These are phyloP conservation scores for Xanthia togata DNA, from an alignment of 2,888 invertebrate species.

Conservation along the genomic window DNA sequence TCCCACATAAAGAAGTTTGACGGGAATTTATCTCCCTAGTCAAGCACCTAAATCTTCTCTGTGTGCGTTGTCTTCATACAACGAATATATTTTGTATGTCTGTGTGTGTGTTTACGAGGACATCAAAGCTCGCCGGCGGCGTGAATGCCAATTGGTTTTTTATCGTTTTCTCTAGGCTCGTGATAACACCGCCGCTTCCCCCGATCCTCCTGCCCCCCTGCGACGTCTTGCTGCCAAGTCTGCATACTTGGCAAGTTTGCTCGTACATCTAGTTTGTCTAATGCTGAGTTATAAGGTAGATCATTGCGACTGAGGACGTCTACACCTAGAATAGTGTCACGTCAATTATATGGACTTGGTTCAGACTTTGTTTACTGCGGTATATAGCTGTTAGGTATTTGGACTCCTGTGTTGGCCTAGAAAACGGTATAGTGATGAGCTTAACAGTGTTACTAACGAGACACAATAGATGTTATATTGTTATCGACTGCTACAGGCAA, in stretches of 20 bases:
- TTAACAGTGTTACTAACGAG: too few relatives aligned
- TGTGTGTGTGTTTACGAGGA: conserved; percentile 73
- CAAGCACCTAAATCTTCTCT: conserved; percentile 18
- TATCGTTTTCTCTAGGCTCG: conserved; percentile 82
- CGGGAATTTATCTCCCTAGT: conserved; percentile 47
- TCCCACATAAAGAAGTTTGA: conserved; percentile 45
- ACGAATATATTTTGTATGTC: conserved; percentile 35
- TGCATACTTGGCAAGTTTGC: conserved; percentile 52
- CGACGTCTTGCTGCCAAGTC: conserved; percentile 54
- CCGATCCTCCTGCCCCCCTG: conserved; percentile 31
- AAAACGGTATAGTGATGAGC: too few relatives aligned
- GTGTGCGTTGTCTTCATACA: conserved; percentile 36
- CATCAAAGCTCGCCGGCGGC: conserved; percentile 79
- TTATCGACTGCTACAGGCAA: too few relatives aligned
- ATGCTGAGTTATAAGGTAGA: conserved; percentile 38
- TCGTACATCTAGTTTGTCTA: conserved; percentile 50
- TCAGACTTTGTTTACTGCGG: neutral
- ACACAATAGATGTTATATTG: too few relatives aligned
- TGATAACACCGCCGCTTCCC: conserved; percentile 64
- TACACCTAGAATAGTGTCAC: conserved; percentile 19
- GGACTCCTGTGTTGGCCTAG: neutral
- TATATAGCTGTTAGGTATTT: neutral
- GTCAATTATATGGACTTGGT: neutral
- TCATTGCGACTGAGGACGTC: conserved; percentile 17
- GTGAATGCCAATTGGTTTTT: conserved; percentile 86